Conservation (phyloP, 2,888 invertebrate genomes). For the Drosophila tanythrix region DNA sequence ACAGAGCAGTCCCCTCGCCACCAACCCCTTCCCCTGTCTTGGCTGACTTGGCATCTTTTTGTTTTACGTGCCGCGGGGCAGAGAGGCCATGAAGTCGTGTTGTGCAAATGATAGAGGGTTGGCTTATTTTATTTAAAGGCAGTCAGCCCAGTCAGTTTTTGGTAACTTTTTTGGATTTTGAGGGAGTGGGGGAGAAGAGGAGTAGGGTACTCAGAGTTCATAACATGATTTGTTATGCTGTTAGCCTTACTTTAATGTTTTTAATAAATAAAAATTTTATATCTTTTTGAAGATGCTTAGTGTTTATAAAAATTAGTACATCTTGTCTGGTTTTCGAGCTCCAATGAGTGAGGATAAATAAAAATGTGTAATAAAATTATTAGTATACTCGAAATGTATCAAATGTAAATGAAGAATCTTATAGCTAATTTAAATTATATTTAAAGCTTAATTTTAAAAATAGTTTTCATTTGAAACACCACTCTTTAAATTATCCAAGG, state of each 20-base stretch:
- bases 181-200: neutral
- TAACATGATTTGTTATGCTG: neutral
- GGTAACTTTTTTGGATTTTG: neutral
- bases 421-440: neutral
- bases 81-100: conserved; percentile 8
- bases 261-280: conserved; percentile 26
- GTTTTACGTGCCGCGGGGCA: conserved; percentile 31
- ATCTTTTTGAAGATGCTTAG: conserved; percentile 2
- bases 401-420: neutral
- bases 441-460: neutral
- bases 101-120: conserved; percentile 58
- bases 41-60: conserved; percentile 65
- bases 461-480: neutral
- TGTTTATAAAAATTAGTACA: neutral
- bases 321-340: neutral
- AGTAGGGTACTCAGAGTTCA: neutral
- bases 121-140: conserved; percentile 52
- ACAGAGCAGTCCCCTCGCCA: neutral
- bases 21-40: conserved; percentile 2
- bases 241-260: neutral
- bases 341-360: neutral
- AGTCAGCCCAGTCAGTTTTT: conserved; percentile 34
- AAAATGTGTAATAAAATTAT: neutral
- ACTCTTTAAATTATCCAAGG: neutral
- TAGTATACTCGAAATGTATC: neutral